A percentile compares a stretch with the other conserved stretches of the same genome.
Evolutionary conservation across 2,888 invertebrate genomes (phyloP).

Genomic region (Drosophila engyochracea): DNA sequence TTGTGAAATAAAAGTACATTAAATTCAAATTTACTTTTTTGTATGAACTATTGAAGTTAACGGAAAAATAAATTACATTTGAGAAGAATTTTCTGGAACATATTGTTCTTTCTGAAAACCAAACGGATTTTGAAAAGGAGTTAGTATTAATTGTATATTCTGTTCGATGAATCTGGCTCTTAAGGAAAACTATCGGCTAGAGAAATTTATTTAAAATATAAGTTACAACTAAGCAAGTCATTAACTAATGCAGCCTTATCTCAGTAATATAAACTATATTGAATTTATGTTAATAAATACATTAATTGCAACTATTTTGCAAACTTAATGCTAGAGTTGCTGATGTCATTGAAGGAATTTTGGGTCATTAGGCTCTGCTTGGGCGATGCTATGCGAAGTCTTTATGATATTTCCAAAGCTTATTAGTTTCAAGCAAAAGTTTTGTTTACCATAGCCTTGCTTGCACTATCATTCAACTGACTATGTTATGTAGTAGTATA

Average conservation of each 20-base stretch:
- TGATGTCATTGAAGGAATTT: slow-evolving; percentile 48
- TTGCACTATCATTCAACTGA: slow-evolving; percentile 34
- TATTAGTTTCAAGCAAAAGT: slow-evolving; percentile 69
- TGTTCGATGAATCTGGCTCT: not conserved
- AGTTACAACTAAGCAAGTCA: not conserved
- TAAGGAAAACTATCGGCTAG: not conserved
- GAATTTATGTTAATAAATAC: slow-evolving; percentile 30
- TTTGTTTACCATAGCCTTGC: slow-evolving; percentile 31
- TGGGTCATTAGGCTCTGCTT: slow-evolving; percentile 42
- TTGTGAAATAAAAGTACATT: not conserved
- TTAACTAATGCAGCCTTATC: slow-evolving; percentile 2
- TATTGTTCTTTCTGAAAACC: not conserved
- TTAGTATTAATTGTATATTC: not conserved
- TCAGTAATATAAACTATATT: not conserved
- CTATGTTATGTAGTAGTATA: not conserved
- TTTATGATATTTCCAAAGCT: slow-evolving; percentile 63
- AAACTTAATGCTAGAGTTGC: slow-evolving; percentile 19
- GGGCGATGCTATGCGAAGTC: slow-evolving; percentile 34
- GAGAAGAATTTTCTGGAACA: not conserved
- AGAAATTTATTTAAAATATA: not conserved
- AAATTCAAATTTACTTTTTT: not conserved
- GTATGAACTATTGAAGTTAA: not conserved
- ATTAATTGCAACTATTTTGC: slow-evolving; percentile 16
- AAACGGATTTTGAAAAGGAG: not conserved
- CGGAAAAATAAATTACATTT: not conserved